A percentile compares a stretch with the other conserved stretches of the same genome.
Conservation (phyloP, 2,888 invertebrate species). For the Dryobotodes eremita region DNA sequence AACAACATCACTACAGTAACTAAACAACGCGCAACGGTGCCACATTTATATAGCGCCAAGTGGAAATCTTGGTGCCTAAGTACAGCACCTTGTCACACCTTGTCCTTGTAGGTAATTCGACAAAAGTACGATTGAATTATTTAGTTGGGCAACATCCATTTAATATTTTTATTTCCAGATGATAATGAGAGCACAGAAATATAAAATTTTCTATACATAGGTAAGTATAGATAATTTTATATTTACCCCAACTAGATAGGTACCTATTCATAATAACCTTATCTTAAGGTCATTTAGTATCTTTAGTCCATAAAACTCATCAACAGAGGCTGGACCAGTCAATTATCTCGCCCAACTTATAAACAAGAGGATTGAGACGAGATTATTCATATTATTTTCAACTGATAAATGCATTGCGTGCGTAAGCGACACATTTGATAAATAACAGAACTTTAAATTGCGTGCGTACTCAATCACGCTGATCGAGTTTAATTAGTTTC, state of each 20-base stretch:
- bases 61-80: slow-evolving; percentile 1
- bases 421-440: slow-evolving; percentile 56
- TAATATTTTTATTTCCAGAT: neutral
- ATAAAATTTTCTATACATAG: neutral
- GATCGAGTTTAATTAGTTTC: slow-evolving; percentile 43
- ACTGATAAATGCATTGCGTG: slow-evolving; percentile 59
- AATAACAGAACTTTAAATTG: slow-evolving; percentile 32
- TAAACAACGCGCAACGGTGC: neutral
- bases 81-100: no score
- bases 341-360: slow-evolving; percentile 50
- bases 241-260: slow-evolving; percentile 1
- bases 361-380: slow-evolving; percentile 50
- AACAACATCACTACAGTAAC: slow-evolving; percentile 11
- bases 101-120: neutral
- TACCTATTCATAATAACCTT: slow-evolving; percentile 38
- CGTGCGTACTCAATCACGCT: slow-evolving; percentile 32
- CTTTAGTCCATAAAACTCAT: slow-evolving; percentile 36
- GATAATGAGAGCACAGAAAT: slow-evolving; percentile 11
- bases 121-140: neutral
- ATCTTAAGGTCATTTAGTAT: slow-evolving; percentile 51
- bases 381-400: slow-evolving; percentile 57
- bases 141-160: neutral
- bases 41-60: neutral
- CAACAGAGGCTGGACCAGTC: slow-evolving; percentile 50
- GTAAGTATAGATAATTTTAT: neutral